Percentiles rank a stretch among this genome's conserved stretches.
phyloP scores from a whole-genome alignment of 2,113 vertebrate genomes.

The Oryzias curvinotus region DNA sequence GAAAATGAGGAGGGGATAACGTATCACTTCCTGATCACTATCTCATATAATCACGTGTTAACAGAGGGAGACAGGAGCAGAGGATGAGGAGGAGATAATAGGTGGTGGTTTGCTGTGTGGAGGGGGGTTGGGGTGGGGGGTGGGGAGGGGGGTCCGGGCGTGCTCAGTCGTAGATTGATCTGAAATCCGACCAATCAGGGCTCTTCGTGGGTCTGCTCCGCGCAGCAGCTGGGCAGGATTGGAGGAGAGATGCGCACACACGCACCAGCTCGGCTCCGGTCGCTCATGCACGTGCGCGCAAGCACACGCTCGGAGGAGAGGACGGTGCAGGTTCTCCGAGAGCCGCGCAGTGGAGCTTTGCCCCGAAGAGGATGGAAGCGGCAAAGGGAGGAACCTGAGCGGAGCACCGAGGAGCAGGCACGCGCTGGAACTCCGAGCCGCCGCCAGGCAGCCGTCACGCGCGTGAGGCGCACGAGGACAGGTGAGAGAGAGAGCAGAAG shows the following conservation, averaged over 20 bases:
- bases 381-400: conserved; percentile 16
- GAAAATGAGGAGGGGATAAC: conserved; percentile 48
- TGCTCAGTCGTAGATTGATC: conserved; percentile 48
- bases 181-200: conserved; percentile 60
- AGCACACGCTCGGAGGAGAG: conserved; percentile 20
- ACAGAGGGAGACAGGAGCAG: conserved; percentile 45
- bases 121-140: neutral
- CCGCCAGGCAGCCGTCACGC: conserved; percentile 17
- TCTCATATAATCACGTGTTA: conserved; percentile 71
- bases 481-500: conserved; percentile 51
- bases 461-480: conserved; percentile 30
- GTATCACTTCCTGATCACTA: conserved; percentile 63
- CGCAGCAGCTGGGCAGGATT: conserved; percentile 66
- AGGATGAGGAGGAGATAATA: conserved; percentile 42
- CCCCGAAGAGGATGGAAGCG: conserved; percentile 49
- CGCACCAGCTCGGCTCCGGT: conserved; percentile 34
- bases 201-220: conserved; percentile 38
- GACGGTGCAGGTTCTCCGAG: conserved; percentile 42
- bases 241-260: conserved; percentile 53
- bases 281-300: conserved; percentile 16
- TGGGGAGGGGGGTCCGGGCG: conserved; percentile 31
- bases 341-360: conserved; percentile 52
- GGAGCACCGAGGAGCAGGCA: neutral
- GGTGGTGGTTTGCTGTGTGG: conserved; percentile 16
- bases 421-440: neutral